Evolutionary conservation across 2,888 invertebrate genomes (phyloP).

Genomic region (Acrobasis consociella): DNA sequence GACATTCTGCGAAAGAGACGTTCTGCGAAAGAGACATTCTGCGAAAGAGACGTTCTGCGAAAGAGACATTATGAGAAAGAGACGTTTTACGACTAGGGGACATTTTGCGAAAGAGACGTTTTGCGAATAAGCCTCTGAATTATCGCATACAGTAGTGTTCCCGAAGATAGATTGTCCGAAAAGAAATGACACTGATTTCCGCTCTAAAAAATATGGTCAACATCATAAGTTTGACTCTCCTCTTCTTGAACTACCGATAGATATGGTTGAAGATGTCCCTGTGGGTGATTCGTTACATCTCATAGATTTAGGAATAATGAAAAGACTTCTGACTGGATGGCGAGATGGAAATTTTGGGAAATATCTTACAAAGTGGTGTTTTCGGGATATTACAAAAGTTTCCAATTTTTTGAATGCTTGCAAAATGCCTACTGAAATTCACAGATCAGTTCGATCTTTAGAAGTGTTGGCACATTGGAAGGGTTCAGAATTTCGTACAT

Average conservation of each 20-base stretch:
- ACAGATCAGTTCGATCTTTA: conserved; percentile 31
- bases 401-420: conserved; percentile 21
- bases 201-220: conserved; percentile 31
- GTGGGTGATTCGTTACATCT: too few relatives aligned
- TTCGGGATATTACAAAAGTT: conserved; percentile 27
- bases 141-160: conserved; percentile 30
- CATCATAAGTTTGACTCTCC: conserved; percentile 37
- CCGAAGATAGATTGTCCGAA: not conserved
- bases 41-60: too few relatives aligned
- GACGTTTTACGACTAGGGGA: too few relatives aligned
- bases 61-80: too few relatives aligned
- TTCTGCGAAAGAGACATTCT: too few relatives aligned
- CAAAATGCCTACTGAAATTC: conserved; percentile 32
- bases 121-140: too few relatives aligned
- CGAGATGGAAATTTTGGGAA: conserved; percentile 34
- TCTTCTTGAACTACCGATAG: conserved; percentile 31
- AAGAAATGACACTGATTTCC: conserved; percentile 35
- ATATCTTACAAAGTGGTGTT: conserved; percentile 31
- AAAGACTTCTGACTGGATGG: conserved; percentile 33
- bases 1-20: too few relatives aligned
- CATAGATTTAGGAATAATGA: too few relatives aligned
- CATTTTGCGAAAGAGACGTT: too few relatives aligned
- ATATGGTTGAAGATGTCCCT: conserved; percentile 38
- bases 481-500: conserved; percentile 29
- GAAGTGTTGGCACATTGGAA: conserved; percentile 29